Evolutionary conservation across 2,888 invertebrate species (phyloP).

Genomic region (Mantis religiosa): DNA sequence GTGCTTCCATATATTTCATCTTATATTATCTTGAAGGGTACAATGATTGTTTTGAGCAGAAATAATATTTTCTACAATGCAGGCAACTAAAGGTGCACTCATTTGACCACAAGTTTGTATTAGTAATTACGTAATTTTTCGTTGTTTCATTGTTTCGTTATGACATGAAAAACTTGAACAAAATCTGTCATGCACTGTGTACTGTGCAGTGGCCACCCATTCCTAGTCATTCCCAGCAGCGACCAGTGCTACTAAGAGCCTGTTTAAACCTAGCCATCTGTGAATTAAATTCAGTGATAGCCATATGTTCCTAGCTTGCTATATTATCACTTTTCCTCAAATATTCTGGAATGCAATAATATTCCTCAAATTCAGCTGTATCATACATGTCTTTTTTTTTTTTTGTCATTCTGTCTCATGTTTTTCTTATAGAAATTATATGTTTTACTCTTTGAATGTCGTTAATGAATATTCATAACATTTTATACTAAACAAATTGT

Average conservation of each 20-base stretch:
- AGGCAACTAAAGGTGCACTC: too few species aligned
- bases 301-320: neutral
- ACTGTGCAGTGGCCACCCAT: neutral
- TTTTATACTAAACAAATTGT: neutral
- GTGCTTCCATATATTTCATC: too few species aligned
- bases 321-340: too few species aligned
- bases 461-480: neutral
- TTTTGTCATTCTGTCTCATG: neutral
- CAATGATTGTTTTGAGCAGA: too few species aligned
- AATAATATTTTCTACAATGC: too few species aligned
- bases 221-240: neutral
- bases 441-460: neutral
- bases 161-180: too few species aligned
- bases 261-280: neutral
- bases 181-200: neutral
- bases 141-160: too few species aligned
- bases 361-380: neutral
- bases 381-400: neutral
- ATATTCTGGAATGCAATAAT: neutral
- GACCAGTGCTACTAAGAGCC: neutral
- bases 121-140: too few species aligned
- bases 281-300: neutral
- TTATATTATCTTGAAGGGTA: too few species aligned
- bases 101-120: too few species aligned
- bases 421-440: neutral